Evolutionary conservation across 1,140 invertebrate genomes (phyloP), one percentile per base, ranked within the genome.

Genomic region (Anastrepha obliqua): DNA sequence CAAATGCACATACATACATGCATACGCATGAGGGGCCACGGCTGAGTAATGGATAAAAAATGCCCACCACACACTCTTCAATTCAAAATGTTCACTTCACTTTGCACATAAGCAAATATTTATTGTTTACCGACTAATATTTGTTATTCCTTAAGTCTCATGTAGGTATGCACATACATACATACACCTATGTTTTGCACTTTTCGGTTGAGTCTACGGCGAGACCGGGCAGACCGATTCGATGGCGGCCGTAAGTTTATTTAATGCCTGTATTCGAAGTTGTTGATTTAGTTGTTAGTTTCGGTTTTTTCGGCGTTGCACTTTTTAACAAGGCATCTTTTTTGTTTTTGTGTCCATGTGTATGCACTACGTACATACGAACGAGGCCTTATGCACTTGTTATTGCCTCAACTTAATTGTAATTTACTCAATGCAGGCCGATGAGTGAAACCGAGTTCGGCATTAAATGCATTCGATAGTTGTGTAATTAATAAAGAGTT

Each of bases 61-160:
- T 13, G 64, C n/a, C 64, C 60, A 64, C 60, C 29, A 67, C 29
- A 67, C 29, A 39, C 64, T 39, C 60, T 3, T 62, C 64, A 67
- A 67, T 11, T 8, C n/a, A 67, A 67, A 29, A 2, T 4, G 29
- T 51, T 51, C 47, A 29, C 74, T 81, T 81, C 47, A 20, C 74
- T 81, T 81, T 51, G 47, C 74, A 55, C 74, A 29, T 55, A 55
- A 81, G 20, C 47, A 55, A 81, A 81, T 81, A 81, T 81, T 81
- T 74, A 42, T 51, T 74, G 44, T 74, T 81, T 55, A 7, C 74
- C 74, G 8, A 55, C n/a, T 55, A 81, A 81, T 81, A 81, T 81
- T 58, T 81, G n/a, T 81, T 81, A 51, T 74, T 39, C 5, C 44
- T 74, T 0, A n/a, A 15, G 42, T 44, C 44, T 8, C 9, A 17